Conservation (phyloP, 2,888 invertebrate species). For the Lapara coniferarum region DNA sequence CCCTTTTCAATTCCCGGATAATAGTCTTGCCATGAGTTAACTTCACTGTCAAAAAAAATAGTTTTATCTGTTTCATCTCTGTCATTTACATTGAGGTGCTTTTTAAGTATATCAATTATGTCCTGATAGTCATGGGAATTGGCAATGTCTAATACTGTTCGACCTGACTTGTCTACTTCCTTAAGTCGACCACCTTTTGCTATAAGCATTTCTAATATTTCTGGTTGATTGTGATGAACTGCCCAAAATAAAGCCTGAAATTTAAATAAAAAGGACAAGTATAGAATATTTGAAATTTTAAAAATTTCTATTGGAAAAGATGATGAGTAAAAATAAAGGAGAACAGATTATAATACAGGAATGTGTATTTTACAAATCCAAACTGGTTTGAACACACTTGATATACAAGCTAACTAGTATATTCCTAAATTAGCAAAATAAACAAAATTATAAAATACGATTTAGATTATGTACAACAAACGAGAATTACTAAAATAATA, state of each 20-base stretch:
- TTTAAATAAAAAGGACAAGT: neutral
- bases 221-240: conserved; percentile 79
- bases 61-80: conserved; percentile 45
- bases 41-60: conserved; percentile 41
- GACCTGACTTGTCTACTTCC: conserved; percentile 77
- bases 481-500: too few species aligned
- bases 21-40: conserved; percentile 76
- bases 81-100: conserved; percentile 55
- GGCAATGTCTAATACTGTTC: conserved; percentile 82
- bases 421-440: too few species aligned
- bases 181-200: conserved; percentile 76
- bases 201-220: conserved; percentile 81
- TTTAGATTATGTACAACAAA: neutral
- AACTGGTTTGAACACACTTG: too few species aligned
- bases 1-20: conserved; percentile 73
- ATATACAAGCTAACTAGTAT: too few species aligned
- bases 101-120: conserved; percentile 72
- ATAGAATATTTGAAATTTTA: neutral
- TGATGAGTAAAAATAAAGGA: too few species aligned
- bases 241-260: conserved; percentile 86
- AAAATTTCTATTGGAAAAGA: too few species aligned
- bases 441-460: neutral
- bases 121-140: conserved; percentile 74
- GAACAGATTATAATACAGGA: too few species aligned
- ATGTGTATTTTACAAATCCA: too few species aligned